Evolutionary conservation across 2,113 vertebrate species (phyloP), one percentile per base, ranked within the genome.

Genomic region (Gasterosteus aculeatus): DNA sequence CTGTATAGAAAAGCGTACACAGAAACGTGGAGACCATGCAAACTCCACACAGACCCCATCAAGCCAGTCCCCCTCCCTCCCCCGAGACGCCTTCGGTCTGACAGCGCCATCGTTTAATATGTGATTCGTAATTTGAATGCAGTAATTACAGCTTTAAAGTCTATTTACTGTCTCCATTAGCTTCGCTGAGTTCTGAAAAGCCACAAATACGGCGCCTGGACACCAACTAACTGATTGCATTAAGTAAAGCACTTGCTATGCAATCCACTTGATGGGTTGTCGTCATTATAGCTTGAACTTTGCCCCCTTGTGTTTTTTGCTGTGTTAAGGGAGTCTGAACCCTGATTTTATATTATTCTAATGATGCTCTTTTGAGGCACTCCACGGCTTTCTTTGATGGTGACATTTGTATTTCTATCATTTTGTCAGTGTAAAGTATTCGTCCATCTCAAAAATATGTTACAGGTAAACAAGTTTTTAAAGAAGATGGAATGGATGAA

Each of bases 131-230:
- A 75, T 59, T 26, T 83, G 35, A 78, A 68, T 63, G 63, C 12
- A 41, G 77, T 85, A 81, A 85, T 69, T 83, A 78, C 69, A 80
- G 53, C 69, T 7, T 35, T 4, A 22, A 77, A 62, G 59, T 70
- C 67, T 66, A 65, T 77, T 65, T 77, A 51, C 53, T 71, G 69
- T 85, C 67, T 76, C 57, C 72, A 83, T 83, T 74, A 69, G 72
- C 72, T 69, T 66, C 4, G n/a, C 66, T 26, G 39, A 65, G 42
- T 15, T 5, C 46, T 58, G 51, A 63, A 71, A 59, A 79, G 62
- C 6, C 11, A 66, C 74, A 83, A 65, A 84, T 69, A 69, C 22
- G 11, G 51, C 0, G 33, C 26, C 29, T 42, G 0, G 12, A 22
- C 62, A 63, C 53, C 41, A 60, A 26, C 42, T 47, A 44, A 62